Percentiles rank a stretch among this genome's conserved stretches.
Conservation (phyloP, 2,113 vertebrate genomes). For the Melospiza melodia region DNA sequence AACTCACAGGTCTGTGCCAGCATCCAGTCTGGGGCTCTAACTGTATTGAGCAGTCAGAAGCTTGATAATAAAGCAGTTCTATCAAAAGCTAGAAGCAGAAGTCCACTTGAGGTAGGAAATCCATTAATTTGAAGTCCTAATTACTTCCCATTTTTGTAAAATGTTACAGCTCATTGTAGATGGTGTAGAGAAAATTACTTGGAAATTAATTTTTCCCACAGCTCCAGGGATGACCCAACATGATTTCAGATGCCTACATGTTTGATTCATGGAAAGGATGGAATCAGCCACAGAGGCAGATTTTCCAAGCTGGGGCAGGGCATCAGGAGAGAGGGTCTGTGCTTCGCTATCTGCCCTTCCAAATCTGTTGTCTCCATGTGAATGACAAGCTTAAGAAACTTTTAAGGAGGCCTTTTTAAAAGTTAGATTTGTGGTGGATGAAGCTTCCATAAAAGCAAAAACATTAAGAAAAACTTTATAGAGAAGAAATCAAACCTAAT, state of each 20-base stretch:
- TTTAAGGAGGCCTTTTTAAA: not conserved
- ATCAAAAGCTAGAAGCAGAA: not conserved
- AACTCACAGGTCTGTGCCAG: not conserved
- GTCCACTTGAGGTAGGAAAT: not conserved
- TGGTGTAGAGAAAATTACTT: not conserved
- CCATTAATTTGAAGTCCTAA: not conserved
- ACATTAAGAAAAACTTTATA: not conserved
- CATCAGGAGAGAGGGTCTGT: not conserved
- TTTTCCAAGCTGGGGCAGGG: not conserved
- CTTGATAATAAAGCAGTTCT: not conserved
- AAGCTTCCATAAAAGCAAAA: not conserved
- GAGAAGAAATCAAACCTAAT: not conserved
- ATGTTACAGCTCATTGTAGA: not conserved
- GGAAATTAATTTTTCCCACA: not conserved
- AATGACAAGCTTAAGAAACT: not conserved
- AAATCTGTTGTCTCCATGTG: accelerated
- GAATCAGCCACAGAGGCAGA: not conserved
- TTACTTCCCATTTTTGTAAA: not conserved
- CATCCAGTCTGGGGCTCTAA: not conserved
- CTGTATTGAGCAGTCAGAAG: not conserved
- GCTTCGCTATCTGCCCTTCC: not conserved
- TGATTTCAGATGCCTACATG: not conserved
- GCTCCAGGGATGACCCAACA: not conserved
- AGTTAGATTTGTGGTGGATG: not conserved
- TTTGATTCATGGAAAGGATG: not conserved